Conservation (phyloP, 1,140 invertebrate species). For the Pogonus chalceus region DNA sequence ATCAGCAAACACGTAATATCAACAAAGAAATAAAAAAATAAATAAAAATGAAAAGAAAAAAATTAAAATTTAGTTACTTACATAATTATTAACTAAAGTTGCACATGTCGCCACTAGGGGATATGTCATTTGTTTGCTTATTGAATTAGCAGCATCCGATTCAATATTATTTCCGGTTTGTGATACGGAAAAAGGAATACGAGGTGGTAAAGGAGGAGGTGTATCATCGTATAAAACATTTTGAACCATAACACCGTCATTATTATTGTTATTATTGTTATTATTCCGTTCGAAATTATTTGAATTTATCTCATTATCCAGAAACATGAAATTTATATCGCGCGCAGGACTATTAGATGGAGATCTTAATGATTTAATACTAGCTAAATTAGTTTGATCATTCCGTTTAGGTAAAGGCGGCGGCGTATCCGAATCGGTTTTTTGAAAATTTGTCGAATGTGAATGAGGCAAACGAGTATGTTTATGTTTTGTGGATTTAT, state of each 20-base stretch:
- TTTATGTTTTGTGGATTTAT: slow-evolving; percentile 18
- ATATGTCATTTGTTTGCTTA: slow-evolving; percentile 46
- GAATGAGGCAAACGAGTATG: slow-evolving; percentile 9
- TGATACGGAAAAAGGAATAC: slow-evolving; percentile 38
- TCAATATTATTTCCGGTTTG: slow-evolving; percentile 35
- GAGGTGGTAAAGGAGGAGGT: slow-evolving; percentile 51
- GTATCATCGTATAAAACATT: slow-evolving; percentile 20
- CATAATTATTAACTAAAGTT: slow-evolving; percentile 36
- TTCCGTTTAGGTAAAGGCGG: slow-evolving; percentile 31
- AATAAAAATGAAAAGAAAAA: slow-evolving; percentile 20
- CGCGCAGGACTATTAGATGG: too few relatives aligned
- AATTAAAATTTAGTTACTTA: slow-evolving; percentile 31
- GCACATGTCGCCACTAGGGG: slow-evolving; percentile 40
- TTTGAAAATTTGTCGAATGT: slow-evolving; percentile 14
- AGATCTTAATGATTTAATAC: too few relatives aligned
- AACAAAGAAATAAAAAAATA: background rate
- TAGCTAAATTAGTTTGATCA: too few relatives aligned
- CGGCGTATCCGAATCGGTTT: slow-evolving; percentile 19
- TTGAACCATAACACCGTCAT: background rate
- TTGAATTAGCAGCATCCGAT: slow-evolving; percentile 44
- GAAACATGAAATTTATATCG: slow-evolving; percentile 14
- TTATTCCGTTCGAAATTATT: slow-evolving; percentile 8
- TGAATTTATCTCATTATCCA: slow-evolving; percentile 17
- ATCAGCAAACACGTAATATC: background rate
- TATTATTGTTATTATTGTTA: background rate